These are phyloP conservation scores for Drosophila rufa DNA, from an alignment of 1,140 invertebrate genomes.

Conservation along the genomic window DNA sequence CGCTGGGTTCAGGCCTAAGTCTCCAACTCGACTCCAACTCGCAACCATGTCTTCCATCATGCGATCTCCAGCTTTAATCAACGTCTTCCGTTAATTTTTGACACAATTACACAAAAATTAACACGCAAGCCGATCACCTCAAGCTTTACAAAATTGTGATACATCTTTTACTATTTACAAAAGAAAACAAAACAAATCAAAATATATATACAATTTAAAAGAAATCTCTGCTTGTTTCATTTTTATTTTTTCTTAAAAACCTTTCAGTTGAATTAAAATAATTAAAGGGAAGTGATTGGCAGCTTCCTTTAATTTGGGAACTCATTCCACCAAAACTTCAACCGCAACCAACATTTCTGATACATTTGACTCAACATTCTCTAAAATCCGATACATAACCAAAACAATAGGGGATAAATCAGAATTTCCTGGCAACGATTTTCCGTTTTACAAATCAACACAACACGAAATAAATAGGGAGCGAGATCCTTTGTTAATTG, in stretches of 20 bases:
- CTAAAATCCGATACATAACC: background rate
- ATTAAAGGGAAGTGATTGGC: conserved; percentile 2
- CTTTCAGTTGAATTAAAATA: background rate
- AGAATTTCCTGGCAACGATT: conserved; percentile 22
- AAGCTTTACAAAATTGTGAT: conserved; percentile 84
- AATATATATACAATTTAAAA: conserved; percentile 75
- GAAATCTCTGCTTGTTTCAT: conserved; percentile 25
- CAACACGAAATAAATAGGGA: conserved; percentile 37
- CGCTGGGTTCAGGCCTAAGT: conserved; percentile 86
- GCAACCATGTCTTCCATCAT: conserved; percentile 69
- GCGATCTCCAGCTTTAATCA: conserved; percentile 57
- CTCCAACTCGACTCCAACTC: background rate
- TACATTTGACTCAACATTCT: conserved; percentile 14
- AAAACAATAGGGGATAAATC: conserved; percentile 10
- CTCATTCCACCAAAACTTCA: conserved; percentile 21
- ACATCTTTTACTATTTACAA: conserved; percentile 67
- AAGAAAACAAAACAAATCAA: conserved; percentile 51
- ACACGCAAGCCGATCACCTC: conserved; percentile 63
- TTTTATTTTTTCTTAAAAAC: too few species aligned
- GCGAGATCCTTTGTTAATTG: conserved; percentile 57
- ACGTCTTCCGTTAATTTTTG: conserved; percentile 75
- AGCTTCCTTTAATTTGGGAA: conserved; percentile 8
- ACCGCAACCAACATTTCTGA: background rate
- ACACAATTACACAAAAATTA: conserved; percentile 61
- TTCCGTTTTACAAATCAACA: conserved; percentile 57